Base-by-base conservation (phyloP, 2,113 vertebrate species). In the Perca fluviatilis region DNA sequence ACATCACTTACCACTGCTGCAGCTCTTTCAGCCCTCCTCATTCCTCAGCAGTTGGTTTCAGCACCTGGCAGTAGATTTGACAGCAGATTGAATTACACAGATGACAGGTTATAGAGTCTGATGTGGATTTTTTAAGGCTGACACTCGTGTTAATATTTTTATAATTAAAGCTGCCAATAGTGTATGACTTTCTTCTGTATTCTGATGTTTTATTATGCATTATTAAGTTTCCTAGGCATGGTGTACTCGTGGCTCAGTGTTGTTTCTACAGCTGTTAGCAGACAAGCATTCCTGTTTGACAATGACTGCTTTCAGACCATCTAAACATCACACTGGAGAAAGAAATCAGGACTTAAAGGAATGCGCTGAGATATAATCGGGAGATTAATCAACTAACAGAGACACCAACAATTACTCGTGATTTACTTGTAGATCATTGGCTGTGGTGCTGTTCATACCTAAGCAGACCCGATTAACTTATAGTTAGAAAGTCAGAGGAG, bases 211-310 rank as follows among this genome's bases (percentile, higher is more conserved):
- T 33, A 30, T 30, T 30, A 33, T 33, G 30, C 30, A 33, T 33
- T 27, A 27, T 13, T 63, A 62, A 51, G 27, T 46, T 56, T 74
- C 53, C 14, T 50, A n/a, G 25, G 53, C 14, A 49, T 13, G 47
- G 16, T 57, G 47, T n/a, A 46, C 27, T 19, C 3, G 4, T 54
- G 21, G 57, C 49, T 51, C 36, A 5, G 10, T 19, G 63, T 82
- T 86, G 72, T 80, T 83, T 86, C 60, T 60, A 27, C 69, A 80
- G 80, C 68, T 85, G 83, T 70, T 78, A 65, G 47, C 50, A 64
- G 60, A 73, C 40, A 58, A 57, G 40, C 63, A 76, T 84, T 85
- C 75, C 69, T 79, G 72, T 85, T 83, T 80, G 82, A 80, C 68
- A 56, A 64, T 72, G 51, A 79, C 57, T 0, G 46, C 51, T 80